Conservation (phyloP, 2,797 vertebrate species). For the Malacoctenus gilli region DNA sequence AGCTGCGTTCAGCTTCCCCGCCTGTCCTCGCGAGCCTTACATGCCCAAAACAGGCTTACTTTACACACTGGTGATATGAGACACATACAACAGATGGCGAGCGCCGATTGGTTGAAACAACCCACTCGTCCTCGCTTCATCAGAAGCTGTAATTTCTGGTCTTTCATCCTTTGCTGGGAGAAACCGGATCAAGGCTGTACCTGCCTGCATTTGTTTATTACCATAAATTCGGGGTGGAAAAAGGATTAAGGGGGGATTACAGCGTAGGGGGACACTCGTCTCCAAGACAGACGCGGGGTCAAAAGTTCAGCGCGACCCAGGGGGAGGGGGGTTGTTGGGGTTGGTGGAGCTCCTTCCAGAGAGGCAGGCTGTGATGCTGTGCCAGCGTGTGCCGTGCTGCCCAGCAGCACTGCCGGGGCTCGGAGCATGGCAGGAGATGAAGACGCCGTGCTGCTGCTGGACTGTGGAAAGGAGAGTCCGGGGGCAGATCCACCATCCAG, state of each 20-base stretch:
- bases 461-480: conserved; percentile 67
- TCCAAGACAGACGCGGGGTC: conserved; percentile 76
- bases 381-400: conserved; percentile 71
- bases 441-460: conserved; percentile 74
- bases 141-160: conserved; percentile 24
- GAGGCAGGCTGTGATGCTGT: conserved; percentile 76
- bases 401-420: conserved; percentile 68
- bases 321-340: conserved; percentile 61
- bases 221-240: conserved; percentile 59
- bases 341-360: conserved; percentile 62
- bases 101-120: conserved; percentile 76
- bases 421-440: conserved; percentile 73
- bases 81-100: conserved; percentile 86
- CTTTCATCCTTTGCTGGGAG: conserved; percentile 13
- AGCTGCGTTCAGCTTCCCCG: conserved; percentile 81
- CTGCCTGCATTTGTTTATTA: conserved; percentile 50
- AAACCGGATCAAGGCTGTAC: conserved; percentile 19
- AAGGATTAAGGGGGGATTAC: conserved; percentile 75
- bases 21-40: conserved; percentile 80
- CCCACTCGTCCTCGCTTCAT: conserved; percentile 46
- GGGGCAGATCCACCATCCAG: conserved; percentile 30
- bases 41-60: conserved; percentile 76
- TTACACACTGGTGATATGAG: conserved; percentile 77
- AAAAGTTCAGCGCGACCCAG: conserved; percentile 78
- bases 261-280: conserved; percentile 67